A percentile compares a stretch with the other conserved stretches of the same genome.
These are phyloP conservation scores for Acleris laterana DNA, from an alignment of 2,888 invertebrate genomes.

Conservation along the genomic window DNA sequence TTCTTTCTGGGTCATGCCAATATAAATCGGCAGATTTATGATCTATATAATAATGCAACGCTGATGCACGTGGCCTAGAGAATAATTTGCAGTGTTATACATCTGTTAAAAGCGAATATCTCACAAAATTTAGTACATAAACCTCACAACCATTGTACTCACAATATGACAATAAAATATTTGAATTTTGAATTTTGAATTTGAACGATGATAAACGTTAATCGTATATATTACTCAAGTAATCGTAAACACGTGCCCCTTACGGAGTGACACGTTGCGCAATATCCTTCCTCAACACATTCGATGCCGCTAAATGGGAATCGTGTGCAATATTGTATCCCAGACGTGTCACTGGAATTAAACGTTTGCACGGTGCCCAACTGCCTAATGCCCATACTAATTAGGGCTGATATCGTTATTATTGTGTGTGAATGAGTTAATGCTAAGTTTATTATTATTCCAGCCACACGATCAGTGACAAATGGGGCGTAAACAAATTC, in stretches of 20 bases:
- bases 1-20: too few relatives aligned
- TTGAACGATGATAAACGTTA: background rate
- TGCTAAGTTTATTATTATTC: conserved; percentile 11
- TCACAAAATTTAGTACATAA: background rate
- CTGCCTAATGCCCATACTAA: too few relatives aligned
- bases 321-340: background rate
- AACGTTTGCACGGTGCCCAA: too few relatives aligned
- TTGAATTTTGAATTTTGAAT: too few relatives aligned
- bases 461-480: conserved; percentile 5
- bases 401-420: too few relatives aligned
- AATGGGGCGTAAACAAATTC: background rate
- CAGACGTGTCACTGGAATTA: too few relatives aligned
- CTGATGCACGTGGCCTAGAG: too few relatives aligned
- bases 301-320: background rate
- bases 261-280: conserved; percentile 20
- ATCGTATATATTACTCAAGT: conserved; percentile 12
- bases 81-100: background rate
- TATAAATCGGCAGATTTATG: too few relatives aligned
- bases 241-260: conserved; percentile 19
- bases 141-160: too few relatives aligned
- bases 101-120: background rate
- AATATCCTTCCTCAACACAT: conserved; percentile 22
- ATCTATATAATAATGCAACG: too few relatives aligned
- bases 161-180: too few relatives aligned
- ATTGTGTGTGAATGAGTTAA: background rate